Evolutionary conservation across 2,888 invertebrate genomes (phyloP), one percentile per base, ranked within the genome.

Genomic region (Lobophora halterata): DNA sequence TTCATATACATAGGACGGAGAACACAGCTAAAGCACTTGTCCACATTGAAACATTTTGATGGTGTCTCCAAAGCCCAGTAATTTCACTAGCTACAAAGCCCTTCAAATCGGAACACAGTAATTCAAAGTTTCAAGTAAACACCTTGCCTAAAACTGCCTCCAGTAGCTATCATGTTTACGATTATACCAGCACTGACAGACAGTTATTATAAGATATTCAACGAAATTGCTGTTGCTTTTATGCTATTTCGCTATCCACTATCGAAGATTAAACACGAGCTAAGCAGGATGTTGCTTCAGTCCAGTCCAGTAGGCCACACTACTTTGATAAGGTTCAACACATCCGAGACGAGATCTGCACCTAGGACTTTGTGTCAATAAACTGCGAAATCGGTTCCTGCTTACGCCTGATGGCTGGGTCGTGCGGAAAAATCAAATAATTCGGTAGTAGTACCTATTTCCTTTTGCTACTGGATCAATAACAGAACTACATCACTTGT

Each of bases 261-360:
- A 40, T 44, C 43, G 32, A 35, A 31, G 37, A 41, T 44, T 46
- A 30, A 24, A 25, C 16, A 35, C 31, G 41, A 41, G n/a, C n/a
- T n/a, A n/a, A n/a, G 33, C 35, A 46, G 49, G 49, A 49, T 41
- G 43, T 26, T 36, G 28, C 26, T 20, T 20, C 36, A n/a, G n/a
- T n/a, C n/a, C n/a, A n/a, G n/a, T n/a, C n/a, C n/a, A 38, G 35
- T 45, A 29, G 35, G 26, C 37, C 37, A 19, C 16, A 32, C 35
- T 39, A 27, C 20, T 24, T 24, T 29, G 35, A 45, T 30, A 28
- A 23, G 29, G 37, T 34, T 21, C 34, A 4, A 20, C 24, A 28
- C 5, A 24, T 14, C 3, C 11, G 6, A 14, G 16, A 9, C n/a
- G 10, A 5, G 11, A 4, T 17, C 7, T 12, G 6, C 23, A 16